Evolutionary conservation across 35 echinoderm and acorn worm genomes (phyloP).

Genomic region (Heliocidaris erythrogramma): DNA sequence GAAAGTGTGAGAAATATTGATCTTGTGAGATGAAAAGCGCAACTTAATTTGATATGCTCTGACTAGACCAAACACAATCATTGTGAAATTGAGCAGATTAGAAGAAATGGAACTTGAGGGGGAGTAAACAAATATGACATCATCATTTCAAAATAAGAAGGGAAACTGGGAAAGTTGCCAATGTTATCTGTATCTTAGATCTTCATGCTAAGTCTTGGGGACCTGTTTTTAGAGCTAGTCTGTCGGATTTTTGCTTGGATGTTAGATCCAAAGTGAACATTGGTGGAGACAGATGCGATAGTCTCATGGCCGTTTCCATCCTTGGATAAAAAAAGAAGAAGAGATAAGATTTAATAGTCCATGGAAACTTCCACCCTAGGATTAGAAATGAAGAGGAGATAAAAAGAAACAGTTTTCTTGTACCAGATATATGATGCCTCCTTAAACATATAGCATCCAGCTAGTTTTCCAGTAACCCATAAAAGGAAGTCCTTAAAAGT

Average conservation of each 20-base stretch:
- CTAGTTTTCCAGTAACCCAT: not conserved
- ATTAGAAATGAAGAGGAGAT: not conserved
- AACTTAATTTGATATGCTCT: not conserved
- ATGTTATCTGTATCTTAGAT: not conserved
- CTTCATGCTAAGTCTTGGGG: not conserved
- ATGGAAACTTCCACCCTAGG: not conserved
- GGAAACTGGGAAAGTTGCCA: not conserved
- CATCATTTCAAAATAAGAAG: not conserved
- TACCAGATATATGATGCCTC: not conserved
- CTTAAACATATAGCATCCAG: not conserved
- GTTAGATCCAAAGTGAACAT: not conserved
- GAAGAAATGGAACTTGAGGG: not conserved
- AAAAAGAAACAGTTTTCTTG: not conserved
- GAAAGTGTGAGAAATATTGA: not conserved
- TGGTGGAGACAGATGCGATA: not conserved
- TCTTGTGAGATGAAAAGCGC: not conserved
- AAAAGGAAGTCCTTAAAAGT: too few species aligned
- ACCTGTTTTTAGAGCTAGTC: not conserved
- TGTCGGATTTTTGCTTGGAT: not conserved
- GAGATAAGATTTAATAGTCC: not conserved
- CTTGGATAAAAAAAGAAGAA: not conserved
- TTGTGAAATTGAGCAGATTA: not conserved
- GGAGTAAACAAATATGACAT: conserved; percentile 1
- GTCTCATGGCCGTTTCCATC: not conserved
- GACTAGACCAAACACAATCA: not conserved